Percentiles rank a stretch among this genome's conserved stretches.
These are phyloP conservation scores for Leptoteleia sp. DNA, from an alignment of 1,140 invertebrate genomes.

Conservation along the genomic window DNA sequence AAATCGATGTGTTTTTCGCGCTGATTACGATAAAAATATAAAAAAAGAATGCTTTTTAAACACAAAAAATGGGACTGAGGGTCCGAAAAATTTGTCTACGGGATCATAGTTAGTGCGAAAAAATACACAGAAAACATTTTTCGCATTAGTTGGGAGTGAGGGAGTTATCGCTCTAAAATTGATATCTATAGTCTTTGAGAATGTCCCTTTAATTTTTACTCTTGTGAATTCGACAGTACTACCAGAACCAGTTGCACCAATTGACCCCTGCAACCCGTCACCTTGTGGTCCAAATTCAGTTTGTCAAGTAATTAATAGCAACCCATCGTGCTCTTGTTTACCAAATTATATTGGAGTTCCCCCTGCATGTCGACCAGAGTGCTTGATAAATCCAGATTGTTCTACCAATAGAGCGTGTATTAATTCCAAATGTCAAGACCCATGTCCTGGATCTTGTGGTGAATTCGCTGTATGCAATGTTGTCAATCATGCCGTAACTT, in stretches of 20 bases:
- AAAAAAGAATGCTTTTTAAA: too few relatives aligned
- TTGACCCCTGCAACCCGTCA: conserved; percentile 87
- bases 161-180: too few relatives aligned
- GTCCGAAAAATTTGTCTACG: too few relatives aligned
- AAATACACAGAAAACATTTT: too few relatives aligned
- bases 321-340: conserved; percentile 87
- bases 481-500: conserved; percentile 87
- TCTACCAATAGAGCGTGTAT: conserved; percentile 86
- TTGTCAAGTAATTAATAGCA: conserved; percentile 84
- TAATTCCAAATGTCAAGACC: conserved; percentile 88
- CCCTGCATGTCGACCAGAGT: conserved; percentile 88
- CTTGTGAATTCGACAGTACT: conserved; percentile 63
- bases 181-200: too few relatives aligned
- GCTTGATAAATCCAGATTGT: conserved; percentile 88
- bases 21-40: too few relatives aligned
- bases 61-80: too few relatives aligned
- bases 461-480: conserved; percentile 86
- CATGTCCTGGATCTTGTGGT: conserved; percentile 88
- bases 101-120: too few relatives aligned
- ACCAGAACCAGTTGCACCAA: conserved; percentile 76
- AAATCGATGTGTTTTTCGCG: too few relatives aligned
- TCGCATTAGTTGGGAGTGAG: too few relatives aligned
- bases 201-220: too few relatives aligned
- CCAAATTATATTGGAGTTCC: conserved; percentile 86
- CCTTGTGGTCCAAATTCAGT: conserved; percentile 82